These are phyloP conservation scores for Holotrichia oblita DNA, from an alignment of 1,140 invertebrate genomes.

Conservation along the genomic window DNA sequence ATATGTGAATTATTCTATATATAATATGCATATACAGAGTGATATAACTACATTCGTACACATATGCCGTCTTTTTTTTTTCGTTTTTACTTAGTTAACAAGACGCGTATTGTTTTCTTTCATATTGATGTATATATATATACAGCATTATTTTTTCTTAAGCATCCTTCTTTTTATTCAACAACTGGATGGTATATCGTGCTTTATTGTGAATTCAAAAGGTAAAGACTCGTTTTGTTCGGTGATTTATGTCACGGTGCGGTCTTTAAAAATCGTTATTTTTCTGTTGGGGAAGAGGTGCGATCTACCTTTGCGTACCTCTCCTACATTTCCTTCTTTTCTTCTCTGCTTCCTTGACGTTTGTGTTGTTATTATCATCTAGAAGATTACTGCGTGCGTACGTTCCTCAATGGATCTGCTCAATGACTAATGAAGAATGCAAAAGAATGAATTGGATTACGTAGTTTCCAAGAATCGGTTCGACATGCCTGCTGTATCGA, in stretches of 20 bases:
- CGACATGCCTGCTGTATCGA: background rate
- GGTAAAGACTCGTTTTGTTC: constrained; percentile 23
- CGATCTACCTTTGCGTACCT: background rate
- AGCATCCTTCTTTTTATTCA: constrained; percentile 14
- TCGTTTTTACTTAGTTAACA: background rate
- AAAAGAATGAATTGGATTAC: background rate
- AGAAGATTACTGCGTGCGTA: background rate
- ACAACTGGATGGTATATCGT: constrained; percentile 3
- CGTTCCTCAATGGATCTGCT: background rate
- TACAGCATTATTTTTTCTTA: background rate
- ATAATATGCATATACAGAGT: constrained; percentile 7
- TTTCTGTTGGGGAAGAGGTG: constrained; percentile 9
- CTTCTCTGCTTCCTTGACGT: background rate
- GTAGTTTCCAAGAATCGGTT: background rate
- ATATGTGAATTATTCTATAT: background rate
- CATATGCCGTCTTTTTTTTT: background rate
- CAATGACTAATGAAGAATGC: background rate
- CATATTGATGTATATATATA: background rate
- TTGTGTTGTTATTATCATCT: background rate
- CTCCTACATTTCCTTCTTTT: background rate
- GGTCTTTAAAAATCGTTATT: constrained; percentile 28
- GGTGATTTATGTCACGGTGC: constrained; percentile 10
- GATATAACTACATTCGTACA: background rate
- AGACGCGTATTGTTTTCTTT: background rate
- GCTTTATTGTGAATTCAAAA: constrained; percentile 18